Percentiles rank a stretch among this genome's conserved stretches.
phyloP scores from a whole-genome alignment of 1,140 invertebrate species.

The Drosophila bipectinata region DNA sequence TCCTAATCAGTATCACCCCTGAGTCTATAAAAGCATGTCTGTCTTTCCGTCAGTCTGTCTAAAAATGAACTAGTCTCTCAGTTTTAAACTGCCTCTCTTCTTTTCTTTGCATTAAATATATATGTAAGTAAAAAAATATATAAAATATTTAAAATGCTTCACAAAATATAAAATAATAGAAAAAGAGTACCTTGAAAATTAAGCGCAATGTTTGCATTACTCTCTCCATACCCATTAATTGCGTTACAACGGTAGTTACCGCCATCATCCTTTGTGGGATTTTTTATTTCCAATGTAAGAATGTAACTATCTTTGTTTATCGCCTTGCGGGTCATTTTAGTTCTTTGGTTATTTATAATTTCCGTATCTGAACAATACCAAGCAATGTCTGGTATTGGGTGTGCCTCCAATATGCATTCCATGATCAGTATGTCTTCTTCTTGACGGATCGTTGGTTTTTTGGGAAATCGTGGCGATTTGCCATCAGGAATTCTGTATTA shows the following conservation, averaged over 20 bases:
- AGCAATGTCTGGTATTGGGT: constrained; percentile 96
- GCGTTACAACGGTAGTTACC: constrained; percentile 99
- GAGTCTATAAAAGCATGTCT: no score
- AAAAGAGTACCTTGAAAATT: constrained; percentile 97
- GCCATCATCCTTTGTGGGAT: constrained; percentile 97
- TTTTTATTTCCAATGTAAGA: constrained; percentile 95
- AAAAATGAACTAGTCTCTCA: no score
- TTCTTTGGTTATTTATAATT: constrained; percentile 91
- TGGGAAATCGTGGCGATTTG: constrained; percentile 97
- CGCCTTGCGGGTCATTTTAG: constrained; percentile 94
- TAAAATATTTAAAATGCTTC: background rate
- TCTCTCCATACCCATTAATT: constrained; percentile 98
- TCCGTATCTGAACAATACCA: constrained; percentile 96
- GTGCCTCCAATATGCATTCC: constrained; percentile 97
- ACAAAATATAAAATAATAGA: constrained; percentile 15
- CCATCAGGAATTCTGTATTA: constrained; percentile 94
- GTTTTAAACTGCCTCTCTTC: no score
- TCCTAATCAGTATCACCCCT: no score
- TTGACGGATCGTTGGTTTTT: constrained; percentile 98
- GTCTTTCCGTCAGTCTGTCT: no score
- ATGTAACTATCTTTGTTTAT: constrained; percentile 95
- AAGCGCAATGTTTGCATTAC: constrained; percentile 99
- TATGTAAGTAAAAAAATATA: no score
- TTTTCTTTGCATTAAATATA: no score
- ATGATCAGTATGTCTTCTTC: constrained; percentile 96